These are phyloP conservation scores for Phylloscopus trochilus DNA, from an alignment of 2,113 vertebrate species.

Conservation along the genomic window DNA sequence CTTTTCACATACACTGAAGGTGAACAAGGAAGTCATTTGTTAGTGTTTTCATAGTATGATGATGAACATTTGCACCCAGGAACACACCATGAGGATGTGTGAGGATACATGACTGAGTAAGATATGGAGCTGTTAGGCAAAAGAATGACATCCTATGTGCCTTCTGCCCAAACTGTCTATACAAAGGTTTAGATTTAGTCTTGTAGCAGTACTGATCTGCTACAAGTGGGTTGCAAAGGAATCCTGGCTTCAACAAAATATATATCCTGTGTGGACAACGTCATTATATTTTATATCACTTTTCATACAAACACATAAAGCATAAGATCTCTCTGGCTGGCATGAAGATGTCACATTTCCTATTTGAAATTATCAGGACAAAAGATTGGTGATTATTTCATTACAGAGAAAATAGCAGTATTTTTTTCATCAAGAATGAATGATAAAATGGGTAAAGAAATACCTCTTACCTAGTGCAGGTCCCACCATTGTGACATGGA, in stretches of 20 bases:
- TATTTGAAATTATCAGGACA: not conserved
- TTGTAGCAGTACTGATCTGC: not conserved
- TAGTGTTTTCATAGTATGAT: not conserved
- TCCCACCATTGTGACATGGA: slow-evolving; percentile 83
- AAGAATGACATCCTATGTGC: not conserved
- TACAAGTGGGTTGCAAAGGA: not conserved
- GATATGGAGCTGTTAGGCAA: not conserved
- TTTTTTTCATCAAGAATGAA: not conserved
- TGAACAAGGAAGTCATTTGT: not conserved
- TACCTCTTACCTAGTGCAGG: slow-evolving; percentile 77
- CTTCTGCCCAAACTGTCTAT: not conserved
- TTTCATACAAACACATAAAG: not conserved
- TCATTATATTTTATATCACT: not conserved
- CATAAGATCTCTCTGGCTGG: not conserved
- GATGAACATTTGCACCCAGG: not conserved
- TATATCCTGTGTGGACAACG: not conserved
- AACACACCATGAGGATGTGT: not conserved
- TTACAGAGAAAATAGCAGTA: not conserved
- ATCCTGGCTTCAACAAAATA: not conserved
- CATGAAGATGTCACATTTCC: not conserved
- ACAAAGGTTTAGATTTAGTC: not conserved
- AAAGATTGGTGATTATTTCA: not conserved
- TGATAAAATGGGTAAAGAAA: not conserved
- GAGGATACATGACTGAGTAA: not conserved
- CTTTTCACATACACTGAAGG: not conserved